Evolutionary conservation across 2,797 vertebrate species (phyloP).

Genomic region (Cottoperca gobio): DNA sequence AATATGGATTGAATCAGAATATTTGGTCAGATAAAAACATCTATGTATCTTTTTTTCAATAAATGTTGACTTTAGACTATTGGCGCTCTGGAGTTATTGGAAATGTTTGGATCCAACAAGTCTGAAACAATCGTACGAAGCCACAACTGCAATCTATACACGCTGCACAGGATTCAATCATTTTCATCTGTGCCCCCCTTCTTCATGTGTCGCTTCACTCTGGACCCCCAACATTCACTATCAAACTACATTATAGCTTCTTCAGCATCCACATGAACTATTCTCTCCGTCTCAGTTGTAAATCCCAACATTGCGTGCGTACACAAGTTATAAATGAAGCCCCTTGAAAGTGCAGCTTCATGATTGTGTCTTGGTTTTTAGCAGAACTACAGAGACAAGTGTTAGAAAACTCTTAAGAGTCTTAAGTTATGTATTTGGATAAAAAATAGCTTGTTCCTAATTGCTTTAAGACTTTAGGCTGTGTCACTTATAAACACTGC

Average conservation of each 20-base stretch:
- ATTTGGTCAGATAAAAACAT: no score
- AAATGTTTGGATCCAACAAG: no score
- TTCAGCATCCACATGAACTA: neutral
- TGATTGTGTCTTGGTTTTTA: neutral
- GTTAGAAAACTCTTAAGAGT: neutral
- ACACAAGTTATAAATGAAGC: neutral
- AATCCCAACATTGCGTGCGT: neutral
- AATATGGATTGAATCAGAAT: no score
- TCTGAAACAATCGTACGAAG: no score
- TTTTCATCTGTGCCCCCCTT: neutral
- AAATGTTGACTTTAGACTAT: no score
- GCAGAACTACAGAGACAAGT: neutral
- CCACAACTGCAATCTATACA: no score
- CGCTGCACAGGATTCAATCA: no score
- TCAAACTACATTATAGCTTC: neutral
- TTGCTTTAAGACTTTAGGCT: neutral
- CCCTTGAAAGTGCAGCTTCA: neutral
- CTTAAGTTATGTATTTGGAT: neutral
- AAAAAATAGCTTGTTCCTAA: neutral
- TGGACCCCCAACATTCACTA: neutral
- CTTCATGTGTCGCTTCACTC: neutral
- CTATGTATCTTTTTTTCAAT: no score
- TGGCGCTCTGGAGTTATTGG: no score
- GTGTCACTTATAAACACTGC: neutral
- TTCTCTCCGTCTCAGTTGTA: neutral